A percentile compares a stretch with the other conserved stretches of the same genome.
Conservation (phyloP, 2,797 vertebrate genomes). For the Taenioides sp. region DNA sequence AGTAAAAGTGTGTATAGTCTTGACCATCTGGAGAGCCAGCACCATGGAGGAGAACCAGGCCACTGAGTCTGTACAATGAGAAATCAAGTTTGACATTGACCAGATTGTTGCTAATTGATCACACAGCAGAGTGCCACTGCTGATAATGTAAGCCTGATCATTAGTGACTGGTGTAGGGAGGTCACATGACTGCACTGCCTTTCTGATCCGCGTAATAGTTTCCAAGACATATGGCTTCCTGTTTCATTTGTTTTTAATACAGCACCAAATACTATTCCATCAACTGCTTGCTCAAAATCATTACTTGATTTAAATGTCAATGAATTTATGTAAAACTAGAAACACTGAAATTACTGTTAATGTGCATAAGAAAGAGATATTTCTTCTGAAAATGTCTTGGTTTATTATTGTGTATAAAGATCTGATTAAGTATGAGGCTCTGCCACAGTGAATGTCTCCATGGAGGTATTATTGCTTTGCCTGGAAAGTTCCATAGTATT, state of each 20-base stretch:
- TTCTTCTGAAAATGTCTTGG: too few species aligned
- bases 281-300: background rate
- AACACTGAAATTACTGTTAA: too few species aligned
- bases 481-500: too few species aligned
- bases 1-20: background rate
- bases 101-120: slow-evolving; percentile 5
- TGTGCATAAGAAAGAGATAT: too few species aligned
- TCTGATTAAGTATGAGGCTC: too few species aligned
- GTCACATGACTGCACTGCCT: background rate
- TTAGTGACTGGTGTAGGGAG: background rate
- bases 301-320: too few species aligned
- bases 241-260: background rate
- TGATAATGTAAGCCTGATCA: background rate
- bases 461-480: too few species aligned
- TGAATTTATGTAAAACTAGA: too few species aligned
- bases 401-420: too few species aligned
- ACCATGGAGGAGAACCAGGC: background rate
- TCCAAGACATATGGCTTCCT: background rate
- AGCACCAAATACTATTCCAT: background rate
- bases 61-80: background rate
- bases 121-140: slow-evolving; percentile 7
- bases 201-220: background rate
- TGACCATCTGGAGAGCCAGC: background rate
- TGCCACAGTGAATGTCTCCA: too few species aligned
- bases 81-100: slow-evolving; percentile 1